phyloP scores from a whole-genome alignment of 2,113 vertebrate species.

The Pteropus alecto region DNA sequence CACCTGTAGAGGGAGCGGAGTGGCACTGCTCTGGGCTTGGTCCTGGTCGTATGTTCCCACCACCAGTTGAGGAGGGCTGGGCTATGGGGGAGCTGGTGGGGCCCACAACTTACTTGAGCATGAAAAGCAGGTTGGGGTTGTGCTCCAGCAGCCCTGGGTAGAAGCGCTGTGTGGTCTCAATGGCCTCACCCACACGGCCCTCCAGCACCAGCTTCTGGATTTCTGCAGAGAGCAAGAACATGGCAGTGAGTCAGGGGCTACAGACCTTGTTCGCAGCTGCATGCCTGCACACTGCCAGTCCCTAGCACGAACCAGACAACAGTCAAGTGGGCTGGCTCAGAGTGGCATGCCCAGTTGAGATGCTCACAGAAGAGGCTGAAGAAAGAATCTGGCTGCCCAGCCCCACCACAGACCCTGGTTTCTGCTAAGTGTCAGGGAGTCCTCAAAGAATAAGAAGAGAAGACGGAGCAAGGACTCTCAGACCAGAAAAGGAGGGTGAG shows the following conservation, averaged over 20 bases:
- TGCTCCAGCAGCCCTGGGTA: conserved; percentile 97
- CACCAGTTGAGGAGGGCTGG: conserved; percentile 39
- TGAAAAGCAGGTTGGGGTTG: conserved; percentile 98
- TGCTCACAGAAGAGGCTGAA: conserved; percentile 36
- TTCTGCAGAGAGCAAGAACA: conserved; percentile 82
- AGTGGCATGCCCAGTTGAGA: neutral
- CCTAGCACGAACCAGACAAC: neutral
- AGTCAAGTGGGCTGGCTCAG: neutral
- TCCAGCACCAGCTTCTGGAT: conserved; percentile 99
- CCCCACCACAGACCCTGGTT: neutral
- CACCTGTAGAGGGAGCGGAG: conserved; percentile 84
- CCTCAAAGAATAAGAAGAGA: conserved; percentile 23
- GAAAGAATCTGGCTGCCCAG: neutral
- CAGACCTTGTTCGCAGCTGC: neutral
- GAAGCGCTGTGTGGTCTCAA: conserved; percentile 95
- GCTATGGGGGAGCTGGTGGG: neutral
- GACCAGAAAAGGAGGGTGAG: neutral
- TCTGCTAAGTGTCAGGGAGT: neutral
- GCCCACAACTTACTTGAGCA: conserved; percentile 94
- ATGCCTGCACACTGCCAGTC: neutral
- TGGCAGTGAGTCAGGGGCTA: neutral
- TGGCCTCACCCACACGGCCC: conserved; percentile 96
- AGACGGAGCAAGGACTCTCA: neutral
- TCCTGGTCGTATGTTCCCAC: neutral
- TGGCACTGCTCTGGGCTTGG: conserved; percentile 36